Percentiles rank a stretch among this genome's conserved stretches.
phyloP scores from a whole-genome alignment of 2,113 vertebrate species.

The Ptilonorhynchus violaceus region DNA sequence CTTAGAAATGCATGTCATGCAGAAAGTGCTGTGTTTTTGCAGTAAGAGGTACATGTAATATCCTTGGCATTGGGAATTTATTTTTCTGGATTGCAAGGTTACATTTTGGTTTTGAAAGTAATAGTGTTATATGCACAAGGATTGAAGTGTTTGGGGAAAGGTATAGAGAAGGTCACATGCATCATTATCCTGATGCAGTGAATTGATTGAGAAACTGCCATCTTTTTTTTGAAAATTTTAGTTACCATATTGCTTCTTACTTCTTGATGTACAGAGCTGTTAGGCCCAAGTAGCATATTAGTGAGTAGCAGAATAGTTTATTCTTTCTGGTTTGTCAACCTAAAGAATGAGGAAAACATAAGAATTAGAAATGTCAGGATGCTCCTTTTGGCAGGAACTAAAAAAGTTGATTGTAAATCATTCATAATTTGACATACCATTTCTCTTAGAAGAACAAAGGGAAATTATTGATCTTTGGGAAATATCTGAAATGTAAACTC shows the following conservation, averaged over 20 bases:
- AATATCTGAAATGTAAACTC: not conserved
- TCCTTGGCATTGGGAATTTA: not conserved
- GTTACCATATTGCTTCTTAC: not conserved
- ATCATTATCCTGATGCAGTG: not conserved
- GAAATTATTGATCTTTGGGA: not conserved
- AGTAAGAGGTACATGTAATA: not conserved
- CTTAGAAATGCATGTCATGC: not conserved
- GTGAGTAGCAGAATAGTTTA: not conserved
- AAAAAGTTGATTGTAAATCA: not conserved
- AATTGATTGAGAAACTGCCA: not conserved
- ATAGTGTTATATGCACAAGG: not conserved
- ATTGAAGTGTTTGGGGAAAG: not conserved
- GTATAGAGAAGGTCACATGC: not conserved
- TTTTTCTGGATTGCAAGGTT: not conserved
- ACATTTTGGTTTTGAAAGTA: not conserved
- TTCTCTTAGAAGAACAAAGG: not conserved
- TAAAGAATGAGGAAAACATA: not conserved
- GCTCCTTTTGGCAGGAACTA: not conserved
- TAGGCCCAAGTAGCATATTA: not conserved
- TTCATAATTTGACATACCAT: not conserved
- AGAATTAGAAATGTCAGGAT: not conserved
- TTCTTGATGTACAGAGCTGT: not conserved
- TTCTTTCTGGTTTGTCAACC: not conserved
- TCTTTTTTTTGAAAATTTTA: not conserved
- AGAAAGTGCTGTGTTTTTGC: not conserved